phyloP scores from a whole-genome alignment of 2,113 vertebrate species.

The Paradoxurus hermaphroditus region DNA sequence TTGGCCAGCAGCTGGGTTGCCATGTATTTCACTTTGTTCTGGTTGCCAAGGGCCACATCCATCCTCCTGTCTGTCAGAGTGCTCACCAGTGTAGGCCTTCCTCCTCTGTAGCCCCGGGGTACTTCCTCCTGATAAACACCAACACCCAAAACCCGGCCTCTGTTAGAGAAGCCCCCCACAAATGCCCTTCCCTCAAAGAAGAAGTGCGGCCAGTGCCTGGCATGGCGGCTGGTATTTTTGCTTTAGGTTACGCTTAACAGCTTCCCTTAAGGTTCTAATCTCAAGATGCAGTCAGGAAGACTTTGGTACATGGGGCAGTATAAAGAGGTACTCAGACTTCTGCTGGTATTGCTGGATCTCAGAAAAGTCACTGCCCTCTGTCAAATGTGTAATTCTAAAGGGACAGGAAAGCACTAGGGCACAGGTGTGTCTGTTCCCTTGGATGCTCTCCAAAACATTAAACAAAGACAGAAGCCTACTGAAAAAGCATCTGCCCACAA shows the following conservation, averaged over 20 bases:
- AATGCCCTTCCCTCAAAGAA: background rate
- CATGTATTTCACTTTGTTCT: constrained; percentile 99
- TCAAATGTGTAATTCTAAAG: background rate
- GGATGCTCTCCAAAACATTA: background rate
- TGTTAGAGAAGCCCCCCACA: background rate
- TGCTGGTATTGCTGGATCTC: background rate
- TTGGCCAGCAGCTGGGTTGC: constrained; percentile 97
- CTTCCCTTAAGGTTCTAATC: background rate
- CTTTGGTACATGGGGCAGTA: fast-evolving
- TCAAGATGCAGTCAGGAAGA: background rate
- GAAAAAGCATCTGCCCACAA: background rate
- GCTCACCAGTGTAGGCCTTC: constrained; percentile 82
- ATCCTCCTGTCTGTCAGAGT: constrained; percentile 86
- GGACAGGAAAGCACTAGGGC: background rate
- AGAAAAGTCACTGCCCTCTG: background rate
- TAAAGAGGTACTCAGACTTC: background rate
- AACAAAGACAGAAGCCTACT: background rate
- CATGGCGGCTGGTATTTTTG: fast-evolving
- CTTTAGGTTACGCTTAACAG: background rate
- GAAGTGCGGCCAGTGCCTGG: background rate
- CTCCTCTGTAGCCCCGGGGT: constrained; percentile 83
- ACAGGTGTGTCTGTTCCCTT: fast-evolving
- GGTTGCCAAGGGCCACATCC: constrained; percentile 87
- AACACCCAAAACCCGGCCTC: background rate
- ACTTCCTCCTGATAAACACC: constrained; percentile 87